Evolutionary conservation across 1,140 invertebrate genomes (phyloP).

Genomic region (Nylanderia fulva): DNA sequence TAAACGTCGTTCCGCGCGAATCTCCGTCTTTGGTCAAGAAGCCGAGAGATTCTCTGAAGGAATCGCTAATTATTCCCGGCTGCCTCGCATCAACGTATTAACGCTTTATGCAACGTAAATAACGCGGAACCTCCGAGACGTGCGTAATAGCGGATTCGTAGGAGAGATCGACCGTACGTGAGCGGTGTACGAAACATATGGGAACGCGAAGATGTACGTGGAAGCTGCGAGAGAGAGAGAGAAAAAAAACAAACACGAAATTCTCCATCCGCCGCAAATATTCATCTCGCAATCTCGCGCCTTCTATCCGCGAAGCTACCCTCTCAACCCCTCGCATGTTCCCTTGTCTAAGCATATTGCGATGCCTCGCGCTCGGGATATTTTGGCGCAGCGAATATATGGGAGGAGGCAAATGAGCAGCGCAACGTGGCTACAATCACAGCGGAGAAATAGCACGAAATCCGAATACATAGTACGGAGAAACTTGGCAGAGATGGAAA

Average conservation of each 20-base stretch:
- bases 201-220: slow-evolving; percentile 9
- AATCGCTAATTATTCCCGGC: slow-evolving; percentile 36
- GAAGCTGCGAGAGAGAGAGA: slow-evolving; percentile 50
- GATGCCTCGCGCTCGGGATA: slow-evolving; percentile 52
- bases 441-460: slow-evolving; percentile 54
- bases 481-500: slow-evolving; percentile 26
- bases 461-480: slow-evolving; percentile 48
- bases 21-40: slow-evolving; percentile 31
- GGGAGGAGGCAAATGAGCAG: slow-evolving; percentile 66
- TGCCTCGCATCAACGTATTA: slow-evolving; percentile 31
- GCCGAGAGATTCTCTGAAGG: neutral
- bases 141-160: neutral
- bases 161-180: slow-evolving; percentile 34
- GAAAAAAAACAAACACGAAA: slow-evolving; percentile 31
- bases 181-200: slow-evolving; percentile 22
- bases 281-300: slow-evolving; percentile 64
- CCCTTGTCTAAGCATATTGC: slow-evolving; percentile 53
- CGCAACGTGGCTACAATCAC: slow-evolving; percentile 67
- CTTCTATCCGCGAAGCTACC: neutral
- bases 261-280: slow-evolving; percentile 60
- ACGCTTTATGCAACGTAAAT: slow-evolving; percentile 58
- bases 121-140: slow-evolving; percentile 25
- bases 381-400: slow-evolving; percentile 65
- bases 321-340: neutral
- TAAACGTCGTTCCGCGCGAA: slow-evolving; percentile 1